phyloP scores from a whole-genome alignment of 2,888 invertebrate species.

The Fragum whitleyi region DNA sequence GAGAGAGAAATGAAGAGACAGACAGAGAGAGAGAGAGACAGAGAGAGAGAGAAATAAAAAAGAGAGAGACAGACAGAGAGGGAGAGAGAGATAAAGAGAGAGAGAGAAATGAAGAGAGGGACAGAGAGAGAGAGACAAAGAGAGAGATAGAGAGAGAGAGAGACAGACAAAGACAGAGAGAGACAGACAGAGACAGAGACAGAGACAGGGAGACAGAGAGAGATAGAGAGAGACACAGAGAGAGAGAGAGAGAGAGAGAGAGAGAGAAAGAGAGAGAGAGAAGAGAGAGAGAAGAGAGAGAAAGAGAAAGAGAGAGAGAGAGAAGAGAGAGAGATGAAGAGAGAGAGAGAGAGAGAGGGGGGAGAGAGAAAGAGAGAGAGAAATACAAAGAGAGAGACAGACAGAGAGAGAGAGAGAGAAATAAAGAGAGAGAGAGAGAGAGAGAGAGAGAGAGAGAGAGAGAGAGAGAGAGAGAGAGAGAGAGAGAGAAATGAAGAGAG shows the following conservation, averaged over 20 bases:
- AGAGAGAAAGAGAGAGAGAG: neutral
- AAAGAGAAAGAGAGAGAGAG: conserved; percentile 6
- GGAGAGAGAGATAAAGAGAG: too few species aligned
- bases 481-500: too few species aligned
- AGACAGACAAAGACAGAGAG: too few species aligned
- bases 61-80: neutral
- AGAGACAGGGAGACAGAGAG: too few species aligned
- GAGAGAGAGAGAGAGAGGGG: conserved; percentile 10
- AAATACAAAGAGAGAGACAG: too few species aligned
- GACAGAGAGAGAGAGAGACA: conserved; percentile 2
- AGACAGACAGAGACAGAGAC: neutral
- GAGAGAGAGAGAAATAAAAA: conserved; percentile 7
- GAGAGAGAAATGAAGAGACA: too few species aligned
- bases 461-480: neutral
- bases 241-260: too few species aligned
- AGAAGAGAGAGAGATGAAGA: neutral
- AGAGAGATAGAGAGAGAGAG: too few species aligned
- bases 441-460: neutral
- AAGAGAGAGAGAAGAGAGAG: neutral
- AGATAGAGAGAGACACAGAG: too few species aligned
- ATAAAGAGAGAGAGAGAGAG: neutral
- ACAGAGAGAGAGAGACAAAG: too few species aligned
- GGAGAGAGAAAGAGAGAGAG: conserved; percentile 9
- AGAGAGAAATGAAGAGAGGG: too few species aligned
- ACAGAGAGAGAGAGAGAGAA: too few species aligned